Conservation (phyloP, 2,797 vertebrate genomes). For the Luscinia luscinia region DNA sequence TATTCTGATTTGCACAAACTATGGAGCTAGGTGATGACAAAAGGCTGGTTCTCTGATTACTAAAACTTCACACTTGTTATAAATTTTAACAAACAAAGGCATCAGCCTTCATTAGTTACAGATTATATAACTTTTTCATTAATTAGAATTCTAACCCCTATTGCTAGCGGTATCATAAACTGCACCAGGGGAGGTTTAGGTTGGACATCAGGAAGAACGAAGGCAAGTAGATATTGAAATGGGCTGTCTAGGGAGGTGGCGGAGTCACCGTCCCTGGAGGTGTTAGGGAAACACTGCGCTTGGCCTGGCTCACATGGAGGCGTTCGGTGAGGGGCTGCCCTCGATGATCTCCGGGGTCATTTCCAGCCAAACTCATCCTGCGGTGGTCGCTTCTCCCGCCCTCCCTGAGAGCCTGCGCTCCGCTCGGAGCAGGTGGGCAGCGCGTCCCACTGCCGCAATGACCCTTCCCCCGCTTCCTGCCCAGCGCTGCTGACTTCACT, state of each 20-base stretch:
- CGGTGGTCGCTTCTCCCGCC: neutral
- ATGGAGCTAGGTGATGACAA: neutral
- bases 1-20: neutral
- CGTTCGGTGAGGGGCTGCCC: neutral
- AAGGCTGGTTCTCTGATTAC: neutral
- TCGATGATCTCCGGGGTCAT: neutral
- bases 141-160: neutral
- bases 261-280: neutral
- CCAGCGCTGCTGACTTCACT: neutral
- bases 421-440: neutral
- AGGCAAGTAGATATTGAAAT: neutral
- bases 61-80: neutral
- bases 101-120: neutral
- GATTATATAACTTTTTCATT: neutral
- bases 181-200: neutral
- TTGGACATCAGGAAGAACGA: neutral
- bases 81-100: neutral
- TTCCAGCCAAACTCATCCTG: neutral
- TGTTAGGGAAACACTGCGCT: neutral
- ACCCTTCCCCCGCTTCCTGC: neutral
- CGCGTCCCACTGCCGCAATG: neutral
- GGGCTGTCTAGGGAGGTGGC: too few relatives aligned
- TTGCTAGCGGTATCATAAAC: neutral
- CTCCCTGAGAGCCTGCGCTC: neutral
- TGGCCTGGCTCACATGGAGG: neutral